These are phyloP conservation scores for Ctenicera cuprea DNA, from an alignment of 2,888 invertebrate species.

Conservation along the genomic window DNA sequence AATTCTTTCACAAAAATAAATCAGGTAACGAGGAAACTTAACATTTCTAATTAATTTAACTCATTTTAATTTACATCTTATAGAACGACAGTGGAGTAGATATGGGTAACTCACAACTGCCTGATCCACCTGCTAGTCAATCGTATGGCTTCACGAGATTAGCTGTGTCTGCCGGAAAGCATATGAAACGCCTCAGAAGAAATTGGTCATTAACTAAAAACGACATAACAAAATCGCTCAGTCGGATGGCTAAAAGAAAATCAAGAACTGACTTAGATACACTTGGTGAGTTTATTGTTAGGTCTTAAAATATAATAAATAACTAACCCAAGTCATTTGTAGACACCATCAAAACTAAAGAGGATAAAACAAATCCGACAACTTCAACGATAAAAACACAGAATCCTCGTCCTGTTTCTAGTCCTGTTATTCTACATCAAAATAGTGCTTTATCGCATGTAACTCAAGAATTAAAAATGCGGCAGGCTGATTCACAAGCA, in stretches of 20 bases:
- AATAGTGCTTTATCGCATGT: constrained; percentile 26
- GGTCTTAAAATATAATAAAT: too few relatives aligned
- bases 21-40: constrained; percentile 57
- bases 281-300: constrained; percentile 60
- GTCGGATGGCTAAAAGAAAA: constrained; percentile 72
- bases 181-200: constrained; percentile 80
- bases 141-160: constrained; percentile 79
- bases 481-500: constrained; percentile 25
- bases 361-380: constrained; percentile 30
- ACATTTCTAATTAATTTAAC: neutral
- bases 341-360: constrained; percentile 39
- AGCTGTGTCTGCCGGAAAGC: constrained; percentile 77
- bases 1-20: constrained; percentile 65
- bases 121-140: constrained; percentile 75
- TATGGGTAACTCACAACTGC: constrained; percentile 75
- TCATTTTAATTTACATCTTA: neutral
- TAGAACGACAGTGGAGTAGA: constrained; percentile 74
- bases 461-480: constrained; percentile 39
- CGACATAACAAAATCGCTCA: constrained; percentile 77
- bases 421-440: constrained; percentile 26
- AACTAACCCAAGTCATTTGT: neutral
- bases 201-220: constrained; percentile 76
- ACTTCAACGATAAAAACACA: constrained; percentile 6
- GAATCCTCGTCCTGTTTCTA: constrained; percentile 30
- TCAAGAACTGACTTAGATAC: constrained; percentile 65